A percentile compares a stretch with the other conserved stretches of the same genome.
Evolutionary conservation across 2,888 invertebrate genomes (phyloP).

Genomic region (Nebria salina): DNA sequence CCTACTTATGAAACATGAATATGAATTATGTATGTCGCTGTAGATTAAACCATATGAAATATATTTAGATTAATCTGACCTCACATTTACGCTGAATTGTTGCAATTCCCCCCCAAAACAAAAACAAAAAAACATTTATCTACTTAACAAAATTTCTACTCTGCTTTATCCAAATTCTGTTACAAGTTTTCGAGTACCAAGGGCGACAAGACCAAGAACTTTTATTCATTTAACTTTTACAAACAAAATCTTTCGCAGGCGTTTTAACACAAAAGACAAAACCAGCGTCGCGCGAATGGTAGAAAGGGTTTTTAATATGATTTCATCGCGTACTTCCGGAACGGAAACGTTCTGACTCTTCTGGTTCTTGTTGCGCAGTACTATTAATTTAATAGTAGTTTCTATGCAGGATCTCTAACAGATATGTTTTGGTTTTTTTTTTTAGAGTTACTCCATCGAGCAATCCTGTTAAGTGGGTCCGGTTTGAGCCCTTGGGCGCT

Average conservation of each 20-base stretch:
- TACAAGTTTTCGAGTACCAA: neutral
- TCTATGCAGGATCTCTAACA: neutral
- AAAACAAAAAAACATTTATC: no score
- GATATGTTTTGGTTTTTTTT: constrained; percentile 50
- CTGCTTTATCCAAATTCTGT: neutral
- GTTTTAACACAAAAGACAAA: neutral
- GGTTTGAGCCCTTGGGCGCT: constrained; percentile 93
- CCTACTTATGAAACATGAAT: no score
- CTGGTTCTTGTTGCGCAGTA: neutral
- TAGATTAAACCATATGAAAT: no score
- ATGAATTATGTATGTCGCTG: no score
- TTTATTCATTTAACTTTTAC: neutral
- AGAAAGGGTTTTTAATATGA: neutral
- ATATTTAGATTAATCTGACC: no score
- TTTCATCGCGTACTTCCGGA: neutral
- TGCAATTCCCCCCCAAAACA: no score
- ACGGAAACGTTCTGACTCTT: neutral
- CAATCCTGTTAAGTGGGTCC: constrained; percentile 89
- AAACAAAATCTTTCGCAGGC: neutral
- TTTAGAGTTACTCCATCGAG: constrained; percentile 87
- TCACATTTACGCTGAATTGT: no score
- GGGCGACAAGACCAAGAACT: neutral
- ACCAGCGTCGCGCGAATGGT: neutral
- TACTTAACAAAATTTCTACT: neutral
- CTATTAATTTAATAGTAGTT: neutral